phyloP scores from a whole-genome alignment of 2,797 vertebrate species.

The Falco rusticolus region DNA sequence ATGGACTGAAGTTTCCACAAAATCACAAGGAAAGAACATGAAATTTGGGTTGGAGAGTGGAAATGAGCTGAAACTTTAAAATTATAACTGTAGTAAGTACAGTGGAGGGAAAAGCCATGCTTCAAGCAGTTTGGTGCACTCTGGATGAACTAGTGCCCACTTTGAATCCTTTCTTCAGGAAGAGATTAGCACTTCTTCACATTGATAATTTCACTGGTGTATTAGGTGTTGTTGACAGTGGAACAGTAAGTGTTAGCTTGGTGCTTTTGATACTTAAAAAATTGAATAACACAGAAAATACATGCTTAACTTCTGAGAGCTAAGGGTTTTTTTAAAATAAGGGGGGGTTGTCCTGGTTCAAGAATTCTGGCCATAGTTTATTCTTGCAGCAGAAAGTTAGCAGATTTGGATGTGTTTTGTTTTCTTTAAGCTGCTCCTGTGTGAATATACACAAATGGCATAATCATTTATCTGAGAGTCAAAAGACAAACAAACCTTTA shows the following conservation, averaged over 20 bases:
- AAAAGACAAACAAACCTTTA: not conserved
- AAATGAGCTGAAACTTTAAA: not conserved
- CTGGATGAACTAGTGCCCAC: not conserved
- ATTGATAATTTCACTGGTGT: not conserved
- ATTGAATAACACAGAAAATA: not conserved
- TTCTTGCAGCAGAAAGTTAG: not conserved
- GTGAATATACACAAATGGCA: fast-evolving
- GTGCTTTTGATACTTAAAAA: not conserved
- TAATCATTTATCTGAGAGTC: not conserved
- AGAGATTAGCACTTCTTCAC: not conserved
- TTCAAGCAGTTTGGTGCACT: not conserved
- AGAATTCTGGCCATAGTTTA: not conserved
- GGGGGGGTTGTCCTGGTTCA: not conserved
- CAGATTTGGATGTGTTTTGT: not conserved
- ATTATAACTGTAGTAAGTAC: not conserved
- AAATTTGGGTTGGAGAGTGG: not conserved
- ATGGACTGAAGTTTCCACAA: not conserved
- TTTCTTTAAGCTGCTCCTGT: not conserved
- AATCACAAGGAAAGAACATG: not conserved
- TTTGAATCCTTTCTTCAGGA: not conserved
- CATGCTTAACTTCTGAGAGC: not conserved
- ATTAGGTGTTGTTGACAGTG: not conserved
- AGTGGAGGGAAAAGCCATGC: not conserved
- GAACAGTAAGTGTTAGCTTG: not conserved
- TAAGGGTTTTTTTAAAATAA: not conserved